Conservation (phyloP, 1,140 invertebrate species). For the fruit fly (Drosophila melanogaster) region Release_6_plus_ISO1_MT NT_037436.4:5204001-5204500, state of each 20-base stretch:
- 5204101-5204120: constrained; percentile 44
- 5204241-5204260: constrained; percentile 27
- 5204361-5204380: constrained; percentile 34
- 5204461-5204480: constrained; percentile 43
- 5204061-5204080: constrained; percentile 16
- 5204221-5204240: constrained; percentile 51
- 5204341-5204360: constrained; percentile 37
- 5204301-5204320: constrained; percentile 56
- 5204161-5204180: constrained; percentile 35
- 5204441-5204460: constrained; percentile 68
- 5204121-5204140: constrained; percentile 48
- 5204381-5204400: neutral
- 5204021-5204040: constrained; percentile 7
- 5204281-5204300: neutral
- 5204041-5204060: constrained; percentile 44
- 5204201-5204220: constrained; percentile 17
- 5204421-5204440: constrained; percentile 69
- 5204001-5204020: neutral
- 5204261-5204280: neutral
- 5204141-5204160: constrained; percentile 60
- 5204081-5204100: constrained; percentile 59
- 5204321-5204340: constrained; percentile 43
- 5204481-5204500: constrained; percentile 49
- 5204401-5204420: constrained; percentile 24
- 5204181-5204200: constrained; percentile 22